phyloP scores from a whole-genome alignment of 2,113 vertebrate species.

The Cacatua alba region DNA sequence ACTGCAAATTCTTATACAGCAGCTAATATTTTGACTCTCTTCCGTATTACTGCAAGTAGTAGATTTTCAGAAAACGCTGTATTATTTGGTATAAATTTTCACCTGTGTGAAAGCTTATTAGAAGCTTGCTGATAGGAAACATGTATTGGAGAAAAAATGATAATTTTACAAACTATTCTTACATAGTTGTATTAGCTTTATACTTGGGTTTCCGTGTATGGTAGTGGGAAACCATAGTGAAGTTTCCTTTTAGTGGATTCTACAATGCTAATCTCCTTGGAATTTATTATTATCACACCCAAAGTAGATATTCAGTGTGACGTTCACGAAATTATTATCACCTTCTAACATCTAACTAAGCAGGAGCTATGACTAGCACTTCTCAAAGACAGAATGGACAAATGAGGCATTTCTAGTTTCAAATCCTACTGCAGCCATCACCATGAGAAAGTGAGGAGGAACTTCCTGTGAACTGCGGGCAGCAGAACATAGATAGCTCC shows the following conservation, averaged over 20 bases:
- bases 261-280: not conserved
- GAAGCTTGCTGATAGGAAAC: not conserved
- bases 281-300: not conserved
- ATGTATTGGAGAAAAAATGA: not conserved
- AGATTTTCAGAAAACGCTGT: not conserved
- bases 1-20: not conserved
- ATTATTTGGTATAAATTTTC: not conserved
- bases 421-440: not conserved
- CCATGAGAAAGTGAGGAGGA: not conserved
- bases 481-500: not conserved
- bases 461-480: not conserved
- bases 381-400: not conserved
- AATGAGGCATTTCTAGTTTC: not conserved
- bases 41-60: not conserved
- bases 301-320: not conserved
- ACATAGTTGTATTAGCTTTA: not conserved
- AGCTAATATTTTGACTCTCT: not conserved
- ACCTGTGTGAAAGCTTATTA: not conserved
- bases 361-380: not conserved
- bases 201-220: not conserved
- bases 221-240: not conserved
- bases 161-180: not conserved
- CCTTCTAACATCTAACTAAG: not conserved
- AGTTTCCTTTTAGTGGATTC: not conserved
- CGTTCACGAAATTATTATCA: constrained; percentile 23